Base-by-base conservation (phyloP, 2,797 vertebrate species). In the Phataginus tetradactyla region DNA sequence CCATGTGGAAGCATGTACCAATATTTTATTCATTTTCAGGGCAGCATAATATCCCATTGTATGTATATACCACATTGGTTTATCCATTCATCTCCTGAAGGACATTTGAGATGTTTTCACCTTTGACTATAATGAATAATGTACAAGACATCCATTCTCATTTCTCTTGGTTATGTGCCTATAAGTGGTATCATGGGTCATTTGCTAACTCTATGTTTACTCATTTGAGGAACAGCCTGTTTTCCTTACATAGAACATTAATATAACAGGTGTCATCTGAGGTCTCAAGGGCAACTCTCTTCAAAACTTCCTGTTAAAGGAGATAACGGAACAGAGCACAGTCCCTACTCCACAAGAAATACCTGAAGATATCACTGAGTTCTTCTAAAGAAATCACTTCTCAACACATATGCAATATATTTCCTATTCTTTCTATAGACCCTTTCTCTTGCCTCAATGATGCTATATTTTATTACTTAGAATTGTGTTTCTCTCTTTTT, bases 381-480 rank as follows among this genome's bases (percentile, higher is more conserved):
- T 45, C 45, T 45, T 45, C 45, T 45, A 45, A 45, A 45, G 10
- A 79, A 25, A 59, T 57, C 7, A 21, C 23, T 64, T 75, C 21
- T 39, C 23, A 20, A 8, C 15, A 34, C 4, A 3, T 17, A 9
- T 12, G 1, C 3, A 17, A 53, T 4, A 0, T 5, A 29, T 32
- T 3, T 32, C 17, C 4, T n/a, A 57, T 75, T 66, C 37, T 1
- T 64, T 63, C 39, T 9, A 13, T 7, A 49, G 15, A 42, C 17
- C 13, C 4, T 39, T 89, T n/a, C 27, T 23, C 32, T 51, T 27
- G n/a, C 42, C 37, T 42, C 8, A 4, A 2, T 45, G n/a, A 53
- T 39, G 13, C 18, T 21, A 45, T 45, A 12, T 21, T 21, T 68
- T 32, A 7, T 57, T 9, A 14, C 5, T 15, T 37, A 15, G 5